Evolutionary conservation across 1,140 invertebrate species (phyloP).

Genomic region (Leptinotarsa texana): DNA sequence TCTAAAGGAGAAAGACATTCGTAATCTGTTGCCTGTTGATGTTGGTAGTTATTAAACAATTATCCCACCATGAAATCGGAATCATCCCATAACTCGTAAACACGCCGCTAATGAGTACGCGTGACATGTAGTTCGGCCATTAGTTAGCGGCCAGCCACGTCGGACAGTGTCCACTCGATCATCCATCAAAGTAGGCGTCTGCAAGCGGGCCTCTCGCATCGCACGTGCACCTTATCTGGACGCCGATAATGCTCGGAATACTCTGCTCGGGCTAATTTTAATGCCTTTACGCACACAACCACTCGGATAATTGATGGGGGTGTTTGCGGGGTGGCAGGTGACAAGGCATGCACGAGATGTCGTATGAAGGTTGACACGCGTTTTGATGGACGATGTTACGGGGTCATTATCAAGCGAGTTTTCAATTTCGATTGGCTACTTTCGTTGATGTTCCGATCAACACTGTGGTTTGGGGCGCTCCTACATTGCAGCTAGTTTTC

Average conservation of each 20-base stretch:
- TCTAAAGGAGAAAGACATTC: no score
- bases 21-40: no score
- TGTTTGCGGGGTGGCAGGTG: conserved; percentile 28
- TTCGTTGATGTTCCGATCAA: no score
- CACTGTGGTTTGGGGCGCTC: no score
- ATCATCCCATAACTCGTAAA: neutral
- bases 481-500: no score
- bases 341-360: conserved; percentile 17
- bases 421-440: neutral
- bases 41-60: no score
- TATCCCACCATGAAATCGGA: neutral
- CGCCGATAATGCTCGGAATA: conserved; percentile 43
- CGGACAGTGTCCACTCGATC: conserved; percentile 10
- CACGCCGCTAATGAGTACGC: conserved; percentile 7
- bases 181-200: conserved; percentile 19
- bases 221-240: conserved; percentile 46
- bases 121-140: conserved; percentile 2
- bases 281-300: conserved; percentile 49
- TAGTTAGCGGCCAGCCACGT: conserved; percentile 7
- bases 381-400: neutral
- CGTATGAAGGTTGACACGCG: neutral
- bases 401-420: neutral
- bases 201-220: conserved; percentile 14
- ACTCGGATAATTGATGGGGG: conserved; percentile 44
- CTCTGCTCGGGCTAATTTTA: conserved; percentile 47